Evolutionary conservation across 2,888 invertebrate species (phyloP), one percentile per base, ranked within the genome.

Genomic region (Polydesmus complanatus): DNA sequence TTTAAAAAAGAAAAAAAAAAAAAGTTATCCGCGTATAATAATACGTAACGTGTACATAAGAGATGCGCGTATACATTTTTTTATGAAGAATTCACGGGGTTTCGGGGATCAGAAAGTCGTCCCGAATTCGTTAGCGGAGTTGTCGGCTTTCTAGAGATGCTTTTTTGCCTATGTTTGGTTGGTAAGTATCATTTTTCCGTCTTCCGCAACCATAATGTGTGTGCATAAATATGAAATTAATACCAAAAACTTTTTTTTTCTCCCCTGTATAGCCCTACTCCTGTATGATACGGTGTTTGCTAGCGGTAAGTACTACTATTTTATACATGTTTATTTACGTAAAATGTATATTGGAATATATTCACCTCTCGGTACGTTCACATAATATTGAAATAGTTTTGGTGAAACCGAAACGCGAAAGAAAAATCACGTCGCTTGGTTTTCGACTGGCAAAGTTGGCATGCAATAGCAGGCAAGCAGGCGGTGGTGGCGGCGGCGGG

Each of bases 211-310:
- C 5, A n/a, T 22, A n/a, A n/a, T 22, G n/a, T 51, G 8, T 51
- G 8, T 11, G n/a, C n/a, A n/a, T n/a, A n/a, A n/a, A n/a, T n/a
- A n/a, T n/a, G n/a, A n/a, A n/a, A n/a, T n/a, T n/a, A n/a, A n/a
- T 14, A 5, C 25, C 50, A 58, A 3, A 47, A 19, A 21, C 27
- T n/a, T 51, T 51, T 58, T 50, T 57, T 23, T 23, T 50, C 50
- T 27, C 27, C 50, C 26, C 19, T 58, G 59, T 62, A n/a, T 51
- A 62, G 62, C 62, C 58, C 49, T 62, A 62, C 59, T 62, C 51
- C 62, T 62, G 59, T 62, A 62, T 59, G 62, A 62, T 62, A 58
- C 62, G 48, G 62, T 62, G 50, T 62, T 62, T 51, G 62, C 51
- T 58, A 62, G 52, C 56, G 62, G 62, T 62, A 55, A 58, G 62